Evolutionary conservation across 2,797 vertebrate species (phyloP).

Genomic region (Coregonus ussuriensis): DNA sequence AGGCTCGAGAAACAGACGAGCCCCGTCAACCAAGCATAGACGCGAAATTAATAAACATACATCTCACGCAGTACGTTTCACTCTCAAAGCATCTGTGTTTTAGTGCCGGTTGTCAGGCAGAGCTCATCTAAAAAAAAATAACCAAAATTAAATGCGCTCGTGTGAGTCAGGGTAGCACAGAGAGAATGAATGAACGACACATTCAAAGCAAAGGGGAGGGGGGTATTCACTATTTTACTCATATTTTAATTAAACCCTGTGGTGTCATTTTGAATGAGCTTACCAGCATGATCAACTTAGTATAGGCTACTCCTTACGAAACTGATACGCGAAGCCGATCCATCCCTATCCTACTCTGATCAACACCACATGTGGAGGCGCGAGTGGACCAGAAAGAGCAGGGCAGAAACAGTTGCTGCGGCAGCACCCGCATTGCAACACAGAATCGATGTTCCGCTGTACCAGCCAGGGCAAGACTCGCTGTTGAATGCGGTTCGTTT

Average conservation of each 20-base stretch:
- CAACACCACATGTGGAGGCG: constrained; percentile 53
- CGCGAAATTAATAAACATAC: background rate
- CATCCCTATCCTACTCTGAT: background rate
- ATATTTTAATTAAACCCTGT: background rate
- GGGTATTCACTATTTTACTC: background rate
- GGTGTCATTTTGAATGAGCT: background rate
- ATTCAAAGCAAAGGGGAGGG: background rate
- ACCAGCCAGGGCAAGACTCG: constrained; percentile 31
- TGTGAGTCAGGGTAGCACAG: background rate
- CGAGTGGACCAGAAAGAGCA: constrained; percentile 7
- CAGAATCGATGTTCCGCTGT: constrained; percentile 43
- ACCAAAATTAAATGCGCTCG: background rate
- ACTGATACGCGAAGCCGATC: background rate
- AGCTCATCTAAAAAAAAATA: background rate
- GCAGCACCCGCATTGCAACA: constrained; percentile 72
- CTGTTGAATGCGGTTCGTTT: constrained; percentile 52
- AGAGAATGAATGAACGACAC: background rate
- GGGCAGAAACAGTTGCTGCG: constrained; percentile 31
- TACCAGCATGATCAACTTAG: background rate
- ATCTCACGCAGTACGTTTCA: background rate
- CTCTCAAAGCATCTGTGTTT: background rate
- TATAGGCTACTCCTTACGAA: background rate
- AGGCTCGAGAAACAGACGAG: background rate
- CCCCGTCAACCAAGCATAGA: background rate
- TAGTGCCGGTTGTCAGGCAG: background rate